A percentile compares a stretch with the other conserved stretches of the same genome.
Conservation (phyloP, 2,113 vertebrate species). For the Pristiophorus japonicus region DNA sequence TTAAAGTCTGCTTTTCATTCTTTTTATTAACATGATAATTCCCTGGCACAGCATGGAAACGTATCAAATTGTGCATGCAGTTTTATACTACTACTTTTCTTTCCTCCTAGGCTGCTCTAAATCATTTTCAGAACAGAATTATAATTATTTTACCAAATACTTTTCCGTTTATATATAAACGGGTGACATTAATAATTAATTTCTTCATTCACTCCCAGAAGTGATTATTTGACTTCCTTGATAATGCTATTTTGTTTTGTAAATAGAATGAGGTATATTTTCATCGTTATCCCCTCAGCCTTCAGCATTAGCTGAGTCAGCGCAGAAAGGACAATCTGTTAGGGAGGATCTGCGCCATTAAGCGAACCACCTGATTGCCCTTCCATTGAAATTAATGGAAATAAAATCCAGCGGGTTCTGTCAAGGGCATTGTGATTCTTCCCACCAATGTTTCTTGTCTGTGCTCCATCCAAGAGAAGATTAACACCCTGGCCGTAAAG, state of each 20-base stretch:
- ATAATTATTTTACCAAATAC: background rate
- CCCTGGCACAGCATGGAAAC: background rate
- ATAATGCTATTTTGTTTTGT: background rate
- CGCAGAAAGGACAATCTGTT: background rate
- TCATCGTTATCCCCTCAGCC: background rate
- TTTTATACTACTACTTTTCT: background rate
- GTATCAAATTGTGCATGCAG: background rate
- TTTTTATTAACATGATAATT: slow-evolving; percentile 16
- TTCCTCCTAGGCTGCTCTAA: background rate
- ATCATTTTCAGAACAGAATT: slow-evolving; percentile 8
- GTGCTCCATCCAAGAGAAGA: background rate
- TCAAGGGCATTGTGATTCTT: background rate
- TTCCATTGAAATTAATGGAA: background rate
- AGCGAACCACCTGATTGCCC: background rate
- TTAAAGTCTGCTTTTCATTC: background rate
- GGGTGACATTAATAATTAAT: background rate
- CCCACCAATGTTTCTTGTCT: background rate
- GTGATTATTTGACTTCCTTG: background rate
- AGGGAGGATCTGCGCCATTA: background rate
- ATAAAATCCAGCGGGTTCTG: background rate
- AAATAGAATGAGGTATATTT: background rate
- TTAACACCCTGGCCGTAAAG: background rate
- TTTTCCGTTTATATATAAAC: background rate
- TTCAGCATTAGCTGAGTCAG: background rate
- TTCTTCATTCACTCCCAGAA: background rate